Evolutionary conservation across 2,113 vertebrate species (phyloP).

Genomic region (Sarotherodon lohbergeri): DNA sequence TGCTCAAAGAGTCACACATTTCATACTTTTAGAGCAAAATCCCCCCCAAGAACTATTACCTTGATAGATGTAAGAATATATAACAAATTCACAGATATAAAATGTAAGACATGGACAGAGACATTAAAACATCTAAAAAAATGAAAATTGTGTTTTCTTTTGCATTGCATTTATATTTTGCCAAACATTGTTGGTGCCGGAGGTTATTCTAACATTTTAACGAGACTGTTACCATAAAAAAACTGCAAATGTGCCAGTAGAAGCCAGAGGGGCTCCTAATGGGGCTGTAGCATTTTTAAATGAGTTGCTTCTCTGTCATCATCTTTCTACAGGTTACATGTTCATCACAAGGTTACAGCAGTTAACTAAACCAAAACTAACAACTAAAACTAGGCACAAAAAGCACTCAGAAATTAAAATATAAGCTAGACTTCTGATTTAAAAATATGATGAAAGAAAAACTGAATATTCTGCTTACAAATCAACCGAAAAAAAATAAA

Average conservation of each 20-base stretch:
- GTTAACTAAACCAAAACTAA: neutral
- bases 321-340: neutral
- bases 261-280: neutral
- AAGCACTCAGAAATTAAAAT: neutral
- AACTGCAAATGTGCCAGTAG: neutral
- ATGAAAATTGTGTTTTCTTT: neutral
- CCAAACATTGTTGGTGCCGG: neutral
- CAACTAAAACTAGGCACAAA: neutral
- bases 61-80: neutral
- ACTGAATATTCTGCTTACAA: neutral
- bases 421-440: neutral
- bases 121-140: neutral
- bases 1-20: neutral
- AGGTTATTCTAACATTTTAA: neutral
- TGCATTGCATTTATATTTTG: neutral
- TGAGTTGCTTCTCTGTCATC: neutral
- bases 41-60: neutral
- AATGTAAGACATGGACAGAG: neutral
- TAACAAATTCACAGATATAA: neutral
- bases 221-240: neutral
- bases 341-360: neutral
- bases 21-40: neutral
- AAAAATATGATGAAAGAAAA: neutral
- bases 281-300: neutral
- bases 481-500: neutral